phyloP scores from a whole-genome alignment of 2,797 vertebrate species.

The Liparis tanakae region DNA sequence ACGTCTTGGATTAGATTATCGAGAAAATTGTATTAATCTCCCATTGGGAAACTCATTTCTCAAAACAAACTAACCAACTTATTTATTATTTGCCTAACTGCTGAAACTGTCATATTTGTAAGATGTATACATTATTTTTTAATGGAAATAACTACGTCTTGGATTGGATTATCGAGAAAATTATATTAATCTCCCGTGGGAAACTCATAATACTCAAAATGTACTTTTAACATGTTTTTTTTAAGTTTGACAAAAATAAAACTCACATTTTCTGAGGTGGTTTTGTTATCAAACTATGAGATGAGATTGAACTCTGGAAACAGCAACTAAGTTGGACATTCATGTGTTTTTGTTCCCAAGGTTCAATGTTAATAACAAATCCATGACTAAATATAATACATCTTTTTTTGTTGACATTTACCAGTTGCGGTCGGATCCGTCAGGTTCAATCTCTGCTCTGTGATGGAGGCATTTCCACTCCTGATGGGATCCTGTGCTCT shows the following conservation, averaged over 20 bases:
- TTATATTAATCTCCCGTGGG: too few relatives aligned
- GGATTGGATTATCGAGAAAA: too few relatives aligned
- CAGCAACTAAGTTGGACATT: too few relatives aligned
- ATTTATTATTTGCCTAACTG: background rate
- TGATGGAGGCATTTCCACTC: conserved; percentile 77
- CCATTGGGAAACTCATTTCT: background rate
- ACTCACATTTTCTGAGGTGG: background rate
- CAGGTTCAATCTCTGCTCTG: conserved; percentile 90
- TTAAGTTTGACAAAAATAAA: too few relatives aligned
- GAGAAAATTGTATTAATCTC: too few relatives aligned
- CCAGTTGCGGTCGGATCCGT: conserved; percentile 91
- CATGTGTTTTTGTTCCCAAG: background rate
- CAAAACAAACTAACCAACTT: background rate
- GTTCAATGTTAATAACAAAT: background rate
- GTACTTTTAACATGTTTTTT: too few relatives aligned
- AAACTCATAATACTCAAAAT: too few relatives aligned
- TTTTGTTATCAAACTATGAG: background rate
- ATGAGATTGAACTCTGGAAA: background rate
- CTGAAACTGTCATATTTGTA: background rate
- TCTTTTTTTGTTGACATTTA: background rate
- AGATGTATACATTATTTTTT: background rate
- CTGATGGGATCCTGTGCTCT: conserved; percentile 95
- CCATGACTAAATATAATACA: background rate
- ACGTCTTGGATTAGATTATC: too few relatives aligned
- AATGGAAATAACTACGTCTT: too few relatives aligned